Base-by-base conservation (phyloP, 2,113 vertebrate species). In the Tamias sibiricus region DNA sequence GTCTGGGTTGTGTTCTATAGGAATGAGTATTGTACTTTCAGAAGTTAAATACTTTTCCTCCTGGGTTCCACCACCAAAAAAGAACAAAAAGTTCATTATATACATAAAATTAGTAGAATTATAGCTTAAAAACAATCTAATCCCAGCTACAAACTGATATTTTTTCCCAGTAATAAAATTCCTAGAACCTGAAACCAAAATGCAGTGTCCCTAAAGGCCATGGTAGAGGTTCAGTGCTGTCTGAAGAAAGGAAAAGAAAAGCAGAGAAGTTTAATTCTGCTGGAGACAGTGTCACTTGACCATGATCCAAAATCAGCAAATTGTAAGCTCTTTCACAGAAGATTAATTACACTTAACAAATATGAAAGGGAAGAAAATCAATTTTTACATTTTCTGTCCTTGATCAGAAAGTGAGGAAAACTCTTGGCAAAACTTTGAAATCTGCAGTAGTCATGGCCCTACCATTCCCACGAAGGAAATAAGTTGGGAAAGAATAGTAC, bases 301-400 rank as follows among this genome's bases (percentile, higher is more conserved):
- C 32, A 28, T 13, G 68, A 24, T 40, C 49, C 87, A 49, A 74
- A 89, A 57, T 64, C 57, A 83, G 37, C 80, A 57, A 88, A 24
- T 35, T 79, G 16, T 88, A 47, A 94, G 80, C 49, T 92, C 35
- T 90, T 11, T 24, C 35, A 19, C 17, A 71, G 49, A 30, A 88
- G 59, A 77, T 93, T 79, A 87, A 91, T 93, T 87, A 71, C 44
- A 30, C 64, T 83, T 76, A 87, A 66, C 59, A 71, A 66, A 19
- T 66, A 19, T 69, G 14, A 57, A 92, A 49, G 5, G 20, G n/a
- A 72, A 0, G 37, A 62, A 28, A 75, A 79, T 72, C 42, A 35
- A 79, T 40, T 72, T 68, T 57, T 77, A 17, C 52, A 68, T 87
- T 92, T 37, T 77, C 74, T 91, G 10, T 62, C 20, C 22, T 74